These are phyloP conservation scores for Acestrorhynchus altus DNA, from an alignment of 2,797 vertebrate species.

Conservation along the genomic window DNA sequence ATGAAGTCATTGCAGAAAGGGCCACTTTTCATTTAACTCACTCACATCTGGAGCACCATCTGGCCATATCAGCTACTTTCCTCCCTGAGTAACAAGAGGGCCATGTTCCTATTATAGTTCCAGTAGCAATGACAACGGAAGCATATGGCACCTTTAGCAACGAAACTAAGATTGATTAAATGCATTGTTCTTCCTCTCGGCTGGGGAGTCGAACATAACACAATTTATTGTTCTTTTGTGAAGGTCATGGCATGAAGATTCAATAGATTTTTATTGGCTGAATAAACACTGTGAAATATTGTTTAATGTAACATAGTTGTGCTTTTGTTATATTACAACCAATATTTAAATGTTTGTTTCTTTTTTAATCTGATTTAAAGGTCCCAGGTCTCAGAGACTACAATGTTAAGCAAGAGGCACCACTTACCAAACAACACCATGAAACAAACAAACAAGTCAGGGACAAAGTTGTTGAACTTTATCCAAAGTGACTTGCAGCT, in stretches of 20 bases:
- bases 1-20: background rate
- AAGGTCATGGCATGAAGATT: background rate
- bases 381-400: no score
- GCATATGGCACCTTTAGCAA: conserved; percentile 35
- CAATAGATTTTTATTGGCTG: background rate
- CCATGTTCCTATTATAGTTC: conserved; percentile 27
- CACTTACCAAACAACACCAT: no score
- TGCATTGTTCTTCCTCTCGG: background rate
- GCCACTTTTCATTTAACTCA: conserved; percentile 24
- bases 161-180: conserved; percentile 30
- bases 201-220: background rate
- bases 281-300: no score
- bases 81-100: conserved; percentile 10
- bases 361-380: no score
- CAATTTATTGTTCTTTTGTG: conserved; percentile 11
- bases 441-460: no score
- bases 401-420: no score
- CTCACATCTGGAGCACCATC: conserved; percentile 48
- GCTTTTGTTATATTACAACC: no score
- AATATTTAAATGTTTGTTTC: no score
- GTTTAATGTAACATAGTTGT: no score
- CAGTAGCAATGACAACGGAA: conserved; percentile 1
- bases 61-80: conserved; percentile 22
- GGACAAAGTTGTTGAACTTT: no score
- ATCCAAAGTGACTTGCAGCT: no score